These are phyloP conservation scores for Pampusana beccarii DNA, from an alignment of 2,113 vertebrate genomes.

Conservation along the genomic window DNA sequence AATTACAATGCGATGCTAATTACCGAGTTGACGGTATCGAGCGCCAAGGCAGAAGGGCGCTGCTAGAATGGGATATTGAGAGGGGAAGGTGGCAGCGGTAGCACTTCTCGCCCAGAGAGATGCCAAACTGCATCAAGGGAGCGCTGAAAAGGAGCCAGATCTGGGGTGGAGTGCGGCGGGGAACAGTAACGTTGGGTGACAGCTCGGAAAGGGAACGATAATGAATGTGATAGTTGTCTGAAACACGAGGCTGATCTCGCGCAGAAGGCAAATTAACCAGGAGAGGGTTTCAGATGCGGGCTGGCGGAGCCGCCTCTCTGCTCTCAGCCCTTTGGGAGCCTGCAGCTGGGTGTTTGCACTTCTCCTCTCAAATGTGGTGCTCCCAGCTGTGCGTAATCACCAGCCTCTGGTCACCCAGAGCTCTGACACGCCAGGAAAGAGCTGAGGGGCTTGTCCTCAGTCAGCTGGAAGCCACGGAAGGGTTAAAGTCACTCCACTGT, in stretches of 20 bases:
- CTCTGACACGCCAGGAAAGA: background rate
- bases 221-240: background rate
- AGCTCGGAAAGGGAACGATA: background rate
- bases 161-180: background rate
- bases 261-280: background rate
- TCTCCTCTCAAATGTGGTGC: background rate
- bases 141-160: background rate
- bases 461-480: background rate
- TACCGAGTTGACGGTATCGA: background rate
- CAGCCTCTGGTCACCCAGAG: background rate
- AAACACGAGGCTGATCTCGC: background rate
- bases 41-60: background rate
- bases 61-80: background rate
- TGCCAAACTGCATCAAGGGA: background rate
- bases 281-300: background rate
- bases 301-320: background rate
- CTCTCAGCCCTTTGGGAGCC: background rate
- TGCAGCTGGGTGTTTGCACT: background rate
- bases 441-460: background rate
- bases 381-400: background rate
- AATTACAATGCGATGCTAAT: background rate
- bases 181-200: background rate
- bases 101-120: background rate
- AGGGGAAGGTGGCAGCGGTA: background rate
- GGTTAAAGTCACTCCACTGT: background rate